Evolutionary conservation across 2,888 invertebrate genomes (phyloP).

Genomic region (Cataglyphis livida): DNA sequence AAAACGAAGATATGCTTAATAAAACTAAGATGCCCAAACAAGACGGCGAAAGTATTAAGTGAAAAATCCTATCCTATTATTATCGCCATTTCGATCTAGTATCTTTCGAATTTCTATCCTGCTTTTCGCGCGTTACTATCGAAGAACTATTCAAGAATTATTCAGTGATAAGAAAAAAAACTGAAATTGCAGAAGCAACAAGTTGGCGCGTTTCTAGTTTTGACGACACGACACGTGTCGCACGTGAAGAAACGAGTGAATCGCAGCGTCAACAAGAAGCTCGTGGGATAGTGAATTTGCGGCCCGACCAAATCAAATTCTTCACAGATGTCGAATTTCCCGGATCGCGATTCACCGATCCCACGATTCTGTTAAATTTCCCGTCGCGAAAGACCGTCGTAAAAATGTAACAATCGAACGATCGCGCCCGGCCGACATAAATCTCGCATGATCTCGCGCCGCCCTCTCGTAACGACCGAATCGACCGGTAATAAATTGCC

Average conservation of each 20-base stretch:
- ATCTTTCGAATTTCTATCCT: neutral
- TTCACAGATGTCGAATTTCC: conserved; percentile 8
- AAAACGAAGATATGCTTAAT: neutral
- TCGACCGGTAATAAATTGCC: conserved; percentile 61
- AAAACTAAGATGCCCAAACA: neutral
- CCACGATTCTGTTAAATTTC: conserved; percentile 8
- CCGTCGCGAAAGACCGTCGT: neutral
- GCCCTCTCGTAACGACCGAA: conserved; percentile 33
- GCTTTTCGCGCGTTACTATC: neutral
- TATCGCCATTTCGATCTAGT: neutral
- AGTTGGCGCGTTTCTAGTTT: conserved; percentile 21
- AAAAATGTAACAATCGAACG: conserved; percentile 34
- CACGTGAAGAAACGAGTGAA: neutral
- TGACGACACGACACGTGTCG: conserved; percentile 26
- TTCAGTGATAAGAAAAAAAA: neutral
- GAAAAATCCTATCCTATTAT: too few species aligned
- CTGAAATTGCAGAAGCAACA: conserved; percentile 37
- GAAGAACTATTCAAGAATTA: neutral
- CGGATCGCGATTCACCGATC: neutral
- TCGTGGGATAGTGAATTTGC: neutral
- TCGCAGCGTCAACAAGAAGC: neutral
- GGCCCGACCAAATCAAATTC: conserved; percentile 14
- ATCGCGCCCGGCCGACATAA: conserved; percentile 24
- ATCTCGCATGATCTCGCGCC: conserved; percentile 7
- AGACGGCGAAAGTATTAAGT: neutral